A percentile compares a stretch with the other conserved stretches of the same genome.
phyloP scores from a whole-genome alignment of 2,888 invertebrate species.

The Ichneumoninae sp. region DNA sequence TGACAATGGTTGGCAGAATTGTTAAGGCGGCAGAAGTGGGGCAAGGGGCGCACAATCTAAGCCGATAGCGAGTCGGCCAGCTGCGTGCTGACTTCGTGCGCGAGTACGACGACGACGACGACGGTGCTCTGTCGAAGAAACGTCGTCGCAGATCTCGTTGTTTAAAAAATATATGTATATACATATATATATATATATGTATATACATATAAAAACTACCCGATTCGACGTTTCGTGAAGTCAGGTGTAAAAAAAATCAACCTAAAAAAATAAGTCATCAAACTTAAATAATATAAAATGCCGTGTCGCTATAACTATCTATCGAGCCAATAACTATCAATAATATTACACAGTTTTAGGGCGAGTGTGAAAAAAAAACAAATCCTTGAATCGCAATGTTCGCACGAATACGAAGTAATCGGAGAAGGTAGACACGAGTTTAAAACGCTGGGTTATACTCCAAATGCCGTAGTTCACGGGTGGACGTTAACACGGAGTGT shows the following conservation, averaged over 20 bases:
- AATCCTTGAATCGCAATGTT: constrained; percentile 41
- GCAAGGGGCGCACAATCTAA: constrained; percentile 73
- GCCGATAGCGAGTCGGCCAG: constrained; percentile 77
- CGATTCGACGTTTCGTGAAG: neutral
- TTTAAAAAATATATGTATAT: constrained; percentile 25
- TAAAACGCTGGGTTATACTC: constrained; percentile 19
- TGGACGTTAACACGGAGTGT: constrained; percentile 34
- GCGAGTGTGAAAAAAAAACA: neutral
- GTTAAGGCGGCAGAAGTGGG: constrained; percentile 33
- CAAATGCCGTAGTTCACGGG: constrained; percentile 65
- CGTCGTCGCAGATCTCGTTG: constrained; percentile 38
- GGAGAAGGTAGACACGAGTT: constrained; percentile 37
- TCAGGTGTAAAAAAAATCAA: neutral
- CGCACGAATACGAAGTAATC: constrained; percentile 25
- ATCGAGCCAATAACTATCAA: neutral
- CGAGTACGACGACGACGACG: constrained; percentile 70
- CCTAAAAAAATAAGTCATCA: neutral
- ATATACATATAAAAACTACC: neutral
- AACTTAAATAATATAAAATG: constrained; percentile 12
- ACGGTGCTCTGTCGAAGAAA: constrained; percentile 63
- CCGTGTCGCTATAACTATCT: neutral
- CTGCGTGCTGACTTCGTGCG: constrained; percentile 72
- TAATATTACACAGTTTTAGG: neutral
- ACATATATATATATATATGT: too few relatives aligned
- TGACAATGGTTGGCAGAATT: constrained; percentile 30